These are phyloP conservation scores for Coleophora flavipennella DNA, from an alignment of 2,888 invertebrate species.

Conservation along the genomic window DNA sequence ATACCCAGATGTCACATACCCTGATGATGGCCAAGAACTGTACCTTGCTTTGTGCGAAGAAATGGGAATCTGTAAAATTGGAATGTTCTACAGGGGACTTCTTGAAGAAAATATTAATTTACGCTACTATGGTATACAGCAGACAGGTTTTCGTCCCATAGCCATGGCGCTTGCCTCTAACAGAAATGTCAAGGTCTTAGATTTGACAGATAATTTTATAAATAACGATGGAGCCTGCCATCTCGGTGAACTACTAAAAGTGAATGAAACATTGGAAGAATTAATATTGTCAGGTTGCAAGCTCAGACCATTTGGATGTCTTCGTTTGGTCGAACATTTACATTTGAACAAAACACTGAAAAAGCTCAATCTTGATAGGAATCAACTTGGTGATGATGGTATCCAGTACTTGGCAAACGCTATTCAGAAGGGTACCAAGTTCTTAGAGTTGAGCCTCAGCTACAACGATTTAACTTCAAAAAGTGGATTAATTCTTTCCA, in stretches of 20 bases:
- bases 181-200: conserved; percentile 21
- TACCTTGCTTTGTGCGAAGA: conserved; percentile 31
- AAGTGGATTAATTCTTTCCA: conserved; percentile 18
- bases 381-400: conserved; percentile 23
- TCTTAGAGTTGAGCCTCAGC: conserved; percentile 25
- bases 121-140: conserved; percentile 27
- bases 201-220: conserved; percentile 30
- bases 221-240: conserved; percentile 28
- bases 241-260: conserved; percentile 24
- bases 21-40: conserved; percentile 35
- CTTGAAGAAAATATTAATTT: conserved; percentile 25
- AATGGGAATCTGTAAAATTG: conserved; percentile 24
- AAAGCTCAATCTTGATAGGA: conserved; percentile 21
- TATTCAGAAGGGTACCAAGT: conserved; percentile 17
- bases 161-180: conserved; percentile 21
- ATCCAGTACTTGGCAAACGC: conserved; percentile 20
- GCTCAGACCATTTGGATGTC: conserved; percentile 23
- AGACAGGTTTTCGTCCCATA: conserved; percentile 19
- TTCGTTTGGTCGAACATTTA: conserved; percentile 17
- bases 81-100: conserved; percentile 26
- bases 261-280: conserved; percentile 21
- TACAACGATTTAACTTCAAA: conserved; percentile 26
- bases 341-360: conserved; percentile 19
- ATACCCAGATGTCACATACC: conserved; percentile 12
- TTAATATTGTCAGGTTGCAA: conserved; percentile 27